Percentiles rank a stretch among this genome's conserved stretches.
These are phyloP conservation scores for Pangasianodon hypophthalmus DNA, from an alignment of 2,113 vertebrate species.

Conservation along the genomic window DNA sequence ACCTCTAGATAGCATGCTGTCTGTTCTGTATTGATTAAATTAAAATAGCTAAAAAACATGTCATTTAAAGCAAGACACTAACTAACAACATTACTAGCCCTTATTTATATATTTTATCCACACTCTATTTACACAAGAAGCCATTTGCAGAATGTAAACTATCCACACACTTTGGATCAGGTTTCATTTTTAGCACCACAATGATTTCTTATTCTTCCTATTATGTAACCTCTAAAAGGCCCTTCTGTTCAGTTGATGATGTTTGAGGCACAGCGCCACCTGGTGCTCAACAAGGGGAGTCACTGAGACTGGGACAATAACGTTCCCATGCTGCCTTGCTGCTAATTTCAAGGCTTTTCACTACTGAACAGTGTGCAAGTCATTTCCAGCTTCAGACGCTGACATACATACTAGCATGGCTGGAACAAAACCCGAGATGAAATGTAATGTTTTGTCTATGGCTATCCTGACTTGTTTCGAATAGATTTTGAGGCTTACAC, in stretches of 20 bases:
- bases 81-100: not conserved
- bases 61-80: not conserved
- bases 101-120: not conserved
- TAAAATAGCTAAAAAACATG: not conserved
- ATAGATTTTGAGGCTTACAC: not conserved
- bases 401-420: not conserved
- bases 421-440: not conserved
- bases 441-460: not conserved
- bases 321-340: not conserved
- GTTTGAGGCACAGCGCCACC: constrained; percentile 36
- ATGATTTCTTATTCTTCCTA: not conserved
- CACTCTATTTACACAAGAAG: not conserved
- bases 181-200: constrained; percentile 14
- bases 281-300: not conserved
- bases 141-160: constrained; percentile 5
- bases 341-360: not conserved
- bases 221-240: constrained; percentile 16
- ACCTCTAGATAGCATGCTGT: constrained; percentile 9
- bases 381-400: not conserved
- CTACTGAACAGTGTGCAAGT: not conserved
- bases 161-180: constrained; percentile 2
- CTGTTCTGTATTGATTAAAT: not conserved
- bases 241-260: not conserved
- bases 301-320: not conserved
- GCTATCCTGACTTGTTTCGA: not conserved